Percentiles rank a stretch among this genome's conserved stretches.
Evolutionary conservation across 2,888 invertebrate species (phyloP).

Genomic region (Trachelus tabidus): DNA sequence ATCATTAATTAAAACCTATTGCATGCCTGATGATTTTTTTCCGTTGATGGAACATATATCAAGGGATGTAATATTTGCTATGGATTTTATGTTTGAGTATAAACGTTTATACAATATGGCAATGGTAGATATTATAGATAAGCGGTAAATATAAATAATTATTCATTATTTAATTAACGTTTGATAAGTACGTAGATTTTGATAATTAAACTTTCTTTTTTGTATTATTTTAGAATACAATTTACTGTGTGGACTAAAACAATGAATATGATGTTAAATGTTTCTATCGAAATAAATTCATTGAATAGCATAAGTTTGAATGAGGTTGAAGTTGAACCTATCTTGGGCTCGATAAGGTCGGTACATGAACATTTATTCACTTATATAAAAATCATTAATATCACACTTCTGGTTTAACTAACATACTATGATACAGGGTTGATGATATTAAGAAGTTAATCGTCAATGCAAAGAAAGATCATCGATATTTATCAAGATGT

Average conservation of each 20-base stretch:
- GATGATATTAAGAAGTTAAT: conserved; percentile 48
- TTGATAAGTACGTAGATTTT: background rate
- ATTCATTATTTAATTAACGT: conserved; percentile 12
- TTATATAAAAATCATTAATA: background rate
- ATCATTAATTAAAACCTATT: conserved; percentile 29
- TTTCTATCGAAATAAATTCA: conserved; percentile 43
- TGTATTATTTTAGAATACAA: conserved; percentile 40
- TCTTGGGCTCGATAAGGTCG: conserved; percentile 52
- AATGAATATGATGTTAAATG: conserved; percentile 44
- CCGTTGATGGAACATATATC: conserved; percentile 45
- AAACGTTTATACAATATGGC: conserved; percentile 36
- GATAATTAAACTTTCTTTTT: background rate
- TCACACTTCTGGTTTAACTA: background rate
- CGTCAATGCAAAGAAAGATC: conserved; percentile 47
- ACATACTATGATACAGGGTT: conserved; percentile 37
- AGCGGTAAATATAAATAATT: conserved; percentile 41
- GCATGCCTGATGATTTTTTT: conserved; percentile 41
- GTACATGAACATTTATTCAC: conserved; percentile 6
- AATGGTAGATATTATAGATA: conserved; percentile 38
- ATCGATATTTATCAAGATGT: conserved; percentile 49
- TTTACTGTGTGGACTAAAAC: conserved; percentile 42
- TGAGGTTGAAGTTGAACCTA: conserved; percentile 43
- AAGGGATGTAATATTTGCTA: conserved; percentile 41
- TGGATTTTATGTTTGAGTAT: conserved; percentile 53
- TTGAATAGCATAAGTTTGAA: conserved; percentile 43